A percentile compares a stretch with the other conserved stretches of the same genome.
Conservation (phyloP, 2,797 vertebrate species). For the Phrynocephalus guinanensis region DNA sequence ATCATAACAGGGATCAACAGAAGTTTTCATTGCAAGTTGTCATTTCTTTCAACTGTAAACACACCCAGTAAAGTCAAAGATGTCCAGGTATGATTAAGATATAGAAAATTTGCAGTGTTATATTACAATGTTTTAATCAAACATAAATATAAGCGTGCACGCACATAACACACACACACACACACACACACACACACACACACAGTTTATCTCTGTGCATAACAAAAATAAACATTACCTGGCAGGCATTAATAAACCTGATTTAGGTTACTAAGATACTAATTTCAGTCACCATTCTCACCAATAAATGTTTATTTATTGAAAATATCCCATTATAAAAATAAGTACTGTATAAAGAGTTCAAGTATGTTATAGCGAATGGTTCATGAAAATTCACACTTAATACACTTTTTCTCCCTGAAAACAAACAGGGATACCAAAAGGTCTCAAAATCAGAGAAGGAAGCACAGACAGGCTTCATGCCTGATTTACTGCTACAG, state of each 20-base stretch:
- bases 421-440: slow-evolving; percentile 64
- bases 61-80: slow-evolving; percentile 67
- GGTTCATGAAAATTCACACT: slow-evolving; percentile 73
- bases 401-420: slow-evolving; percentile 67
- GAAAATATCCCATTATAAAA: slow-evolving; percentile 75
- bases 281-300: slow-evolving; percentile 48
- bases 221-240: slow-evolving; percentile 48
- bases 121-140: slow-evolving; percentile 50
- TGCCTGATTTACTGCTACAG: slow-evolving; percentile 72
- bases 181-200: neutral
- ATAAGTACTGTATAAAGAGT: slow-evolving; percentile 74
- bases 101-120: slow-evolving; percentile 53
- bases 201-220: slow-evolving; percentile 56
- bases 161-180: neutral
- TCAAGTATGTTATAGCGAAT: slow-evolving; percentile 63
- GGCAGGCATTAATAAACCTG: slow-evolving; percentile 54
- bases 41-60: slow-evolving; percentile 71
- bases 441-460: slow-evolving; percentile 58
- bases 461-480: slow-evolving; percentile 55
- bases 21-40: slow-evolving; percentile 59
- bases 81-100: slow-evolving; percentile 66
- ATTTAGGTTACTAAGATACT: slow-evolving; percentile 36
- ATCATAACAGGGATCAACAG: slow-evolving; percentile 20
- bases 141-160: slow-evolving; percentile 21
- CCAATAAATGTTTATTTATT: slow-evolving; percentile 69